Evolutionary conservation across 2,888 invertebrate species (phyloP).

Genomic region (Cabera pusaria): DNA sequence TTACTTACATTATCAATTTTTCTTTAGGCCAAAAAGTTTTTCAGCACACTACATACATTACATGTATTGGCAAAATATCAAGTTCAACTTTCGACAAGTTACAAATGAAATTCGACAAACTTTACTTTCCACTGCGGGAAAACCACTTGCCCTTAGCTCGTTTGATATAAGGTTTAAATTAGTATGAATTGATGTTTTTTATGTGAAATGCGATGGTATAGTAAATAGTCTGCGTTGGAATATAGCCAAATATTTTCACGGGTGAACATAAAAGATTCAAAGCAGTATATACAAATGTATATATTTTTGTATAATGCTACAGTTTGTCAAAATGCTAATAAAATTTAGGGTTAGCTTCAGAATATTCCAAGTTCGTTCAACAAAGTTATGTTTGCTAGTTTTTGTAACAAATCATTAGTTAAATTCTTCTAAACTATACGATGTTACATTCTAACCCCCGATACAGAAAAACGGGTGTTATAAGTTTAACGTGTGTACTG

Average conservation of each 20-base stretch:
- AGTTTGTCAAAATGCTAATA: too few species aligned
- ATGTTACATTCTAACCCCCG: too few species aligned
- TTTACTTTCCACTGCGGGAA: conserved; percentile 7
- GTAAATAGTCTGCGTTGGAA: conserved; percentile 33
- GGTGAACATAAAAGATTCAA: conserved; percentile 32
- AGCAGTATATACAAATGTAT: conserved; percentile 23
- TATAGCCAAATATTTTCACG: conserved; percentile 34
- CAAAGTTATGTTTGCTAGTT: too few species aligned
- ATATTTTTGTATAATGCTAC: too few species aligned
- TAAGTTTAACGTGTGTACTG: too few species aligned
- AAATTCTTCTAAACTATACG: too few species aligned
- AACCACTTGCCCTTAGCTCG: background rate
- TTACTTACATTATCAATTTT: conserved; percentile 25
- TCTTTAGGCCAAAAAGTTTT: conserved; percentile 25
- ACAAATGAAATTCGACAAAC: conserved; percentile 21
- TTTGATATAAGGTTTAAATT: conserved; percentile 6
- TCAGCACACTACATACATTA: conserved; percentile 17
- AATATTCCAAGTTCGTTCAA: too few species aligned
- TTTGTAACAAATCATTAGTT: too few species aligned
- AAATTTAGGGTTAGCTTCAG: too few species aligned
- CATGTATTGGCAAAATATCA: conserved; percentile 39
- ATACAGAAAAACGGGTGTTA: too few species aligned
- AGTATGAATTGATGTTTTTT: too few species aligned
- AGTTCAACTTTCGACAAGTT: conserved; percentile 34
- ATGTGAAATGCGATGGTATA: conserved; percentile 1